These are phyloP conservation scores for Zaprionus capensis DNA, from an alignment of 1,140 invertebrate genomes.

Conservation along the genomic window DNA sequence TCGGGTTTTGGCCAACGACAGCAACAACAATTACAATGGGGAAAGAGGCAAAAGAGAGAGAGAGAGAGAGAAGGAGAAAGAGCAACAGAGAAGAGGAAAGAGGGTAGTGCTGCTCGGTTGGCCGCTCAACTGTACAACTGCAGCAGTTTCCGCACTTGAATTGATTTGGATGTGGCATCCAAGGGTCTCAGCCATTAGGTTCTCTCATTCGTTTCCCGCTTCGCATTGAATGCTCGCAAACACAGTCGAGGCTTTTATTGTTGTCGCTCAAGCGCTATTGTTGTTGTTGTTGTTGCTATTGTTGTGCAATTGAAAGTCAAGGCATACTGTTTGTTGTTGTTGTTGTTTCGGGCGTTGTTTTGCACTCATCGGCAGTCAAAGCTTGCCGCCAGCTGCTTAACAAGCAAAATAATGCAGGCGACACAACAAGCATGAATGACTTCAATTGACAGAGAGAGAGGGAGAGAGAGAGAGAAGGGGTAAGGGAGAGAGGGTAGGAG, in stretches of 20 bases:
- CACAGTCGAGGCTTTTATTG: constrained; percentile 63
- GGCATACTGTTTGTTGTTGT: constrained; percentile 60
- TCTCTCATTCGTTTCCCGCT: neutral
- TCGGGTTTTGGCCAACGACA: constrained; percentile 22
- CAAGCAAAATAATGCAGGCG: constrained; percentile 72
- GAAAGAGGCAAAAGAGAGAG: neutral
- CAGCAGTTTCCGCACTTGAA: constrained; percentile 77
- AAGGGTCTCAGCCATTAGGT: constrained; percentile 12
- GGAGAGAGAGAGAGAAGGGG: neutral
- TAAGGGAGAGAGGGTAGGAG: neutral
- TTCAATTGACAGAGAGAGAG: neutral
- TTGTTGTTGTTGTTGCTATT: constrained; percentile 39
- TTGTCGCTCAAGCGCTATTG: constrained; percentile 19
- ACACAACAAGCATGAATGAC: constrained; percentile 12
- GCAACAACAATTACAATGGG: constrained; percentile 41
- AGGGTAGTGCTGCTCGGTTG: constrained; percentile 4
- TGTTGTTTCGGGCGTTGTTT: constrained; percentile 54
- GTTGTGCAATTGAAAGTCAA: constrained; percentile 79
- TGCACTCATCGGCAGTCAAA: constrained; percentile 68
- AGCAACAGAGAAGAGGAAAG: neutral
- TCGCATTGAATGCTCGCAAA: constrained; percentile 37
- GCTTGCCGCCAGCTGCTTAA: constrained; percentile 68
- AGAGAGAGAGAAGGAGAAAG: neutral
- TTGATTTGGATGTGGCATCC: constrained; percentile 70
- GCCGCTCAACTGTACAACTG: constrained; percentile 74